phyloP scores from a whole-genome alignment of 2,888 invertebrate genomes.

The Archaeoteleia sp. region DNA sequence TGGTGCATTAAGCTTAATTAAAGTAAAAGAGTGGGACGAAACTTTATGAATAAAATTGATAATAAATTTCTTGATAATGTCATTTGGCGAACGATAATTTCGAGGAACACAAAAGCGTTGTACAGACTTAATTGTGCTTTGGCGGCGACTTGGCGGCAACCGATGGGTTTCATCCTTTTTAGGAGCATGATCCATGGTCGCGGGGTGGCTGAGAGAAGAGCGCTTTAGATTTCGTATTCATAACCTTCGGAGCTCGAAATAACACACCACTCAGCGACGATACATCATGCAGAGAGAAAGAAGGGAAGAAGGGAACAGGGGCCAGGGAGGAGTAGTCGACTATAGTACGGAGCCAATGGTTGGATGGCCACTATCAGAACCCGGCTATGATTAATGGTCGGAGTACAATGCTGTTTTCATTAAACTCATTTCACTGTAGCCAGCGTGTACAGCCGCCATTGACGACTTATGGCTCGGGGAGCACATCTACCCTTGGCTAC shows the following conservation, averaged over 20 bases:
- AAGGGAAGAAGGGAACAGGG: conserved; percentile 38
- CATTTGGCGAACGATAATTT: conserved; percentile 47
- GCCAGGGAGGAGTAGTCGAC: conserved; percentile 28
- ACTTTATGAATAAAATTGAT: conserved; percentile 40
- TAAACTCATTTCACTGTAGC: conserved; percentile 73
- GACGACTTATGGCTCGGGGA: conserved; percentile 57
- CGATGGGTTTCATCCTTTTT: conserved; percentile 40
- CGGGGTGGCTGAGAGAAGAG: conserved; percentile 54
- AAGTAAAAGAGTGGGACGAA: no score
- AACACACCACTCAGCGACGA: conserved; percentile 65
- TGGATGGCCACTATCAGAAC: conserved; percentile 71
- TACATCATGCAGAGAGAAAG: conserved; percentile 64
- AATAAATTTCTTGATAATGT: conserved; percentile 36
- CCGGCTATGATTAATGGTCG: conserved; percentile 73
- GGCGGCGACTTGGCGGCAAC: conserved; percentile 47
- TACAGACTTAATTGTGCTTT: conserved; percentile 47
- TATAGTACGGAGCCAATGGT: conserved; percentile 55
- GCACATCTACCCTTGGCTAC: conserved; percentile 60
- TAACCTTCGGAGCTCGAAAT: conserved; percentile 58
- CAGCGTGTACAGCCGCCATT: conserved; percentile 60
- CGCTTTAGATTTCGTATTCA: conserved; percentile 67
- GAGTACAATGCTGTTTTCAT: conserved; percentile 74
- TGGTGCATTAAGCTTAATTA: no score
- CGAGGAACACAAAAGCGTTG: conserved; percentile 44
- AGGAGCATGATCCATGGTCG: conserved; percentile 29